Base-by-base conservation (phyloP, 2,113 vertebrate genomes). In the Rattus rattus region DNA sequence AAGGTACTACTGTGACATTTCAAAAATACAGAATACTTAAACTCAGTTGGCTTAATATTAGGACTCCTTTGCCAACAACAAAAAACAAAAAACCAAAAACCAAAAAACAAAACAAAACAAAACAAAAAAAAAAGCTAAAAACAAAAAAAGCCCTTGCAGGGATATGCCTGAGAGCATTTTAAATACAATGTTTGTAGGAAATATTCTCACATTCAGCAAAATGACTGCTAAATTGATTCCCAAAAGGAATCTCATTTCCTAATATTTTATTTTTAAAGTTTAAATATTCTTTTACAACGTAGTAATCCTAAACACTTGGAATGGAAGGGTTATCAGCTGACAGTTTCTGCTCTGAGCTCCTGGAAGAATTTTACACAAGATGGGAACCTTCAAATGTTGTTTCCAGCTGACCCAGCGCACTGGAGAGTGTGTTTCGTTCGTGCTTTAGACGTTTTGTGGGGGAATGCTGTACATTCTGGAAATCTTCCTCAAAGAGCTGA, bases 1-100 rank as follows among this genome's bases (percentile, higher is more conserved):
- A 96, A 96, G 54, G 96, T 92, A 97, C 93, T 97, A 97, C 97
- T 98, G 97, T 97, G 96, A 98, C 97, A 98, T 97, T 96, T 65
- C 91, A 96, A 98, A 97, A 98, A 95, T 77, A 65, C 80, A 52
- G 89, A 88, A 91, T 86, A 95, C n/a, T 56, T 67, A 77, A 95
- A 92, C 36, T 65, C 54, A 93, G 14, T 13, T 96, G 86, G 94
- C 72, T 88, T 92, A 63, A 95, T 91, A 92, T 63, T 89, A 43
- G 85, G 30, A 94, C 33, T 96, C 56, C 85, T 96, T 94, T 91
- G 79, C 89, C 17, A 33, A 80, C 17, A 80, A 59, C 54, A 61
- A 33, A 2, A 33, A 77, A 73, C 88, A 95, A 33, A 56, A 49
- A 61, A 73, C 86, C 13, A 93, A 95, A n/a, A 96, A 94, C n/a